phyloP scores from a whole-genome alignment of 2,797 vertebrate species.

The Neomorphus geoffroyi region DNA sequence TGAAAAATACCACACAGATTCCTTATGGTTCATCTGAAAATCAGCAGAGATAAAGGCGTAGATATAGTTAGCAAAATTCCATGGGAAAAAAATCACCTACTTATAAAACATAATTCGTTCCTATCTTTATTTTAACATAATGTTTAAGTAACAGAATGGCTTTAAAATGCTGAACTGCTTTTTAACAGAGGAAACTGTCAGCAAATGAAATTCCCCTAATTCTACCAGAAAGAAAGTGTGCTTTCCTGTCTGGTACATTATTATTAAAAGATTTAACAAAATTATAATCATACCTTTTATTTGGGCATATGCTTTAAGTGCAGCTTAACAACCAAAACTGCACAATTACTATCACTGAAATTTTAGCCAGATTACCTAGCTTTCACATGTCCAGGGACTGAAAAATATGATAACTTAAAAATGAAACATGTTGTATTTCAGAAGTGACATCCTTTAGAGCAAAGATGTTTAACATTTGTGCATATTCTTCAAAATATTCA shows the following conservation, averaged over 20 bases:
- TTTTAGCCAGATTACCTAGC: background rate
- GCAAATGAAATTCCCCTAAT: background rate
- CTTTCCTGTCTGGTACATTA: background rate
- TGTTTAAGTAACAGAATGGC: background rate
- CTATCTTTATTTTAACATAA: background rate
- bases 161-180: background rate
- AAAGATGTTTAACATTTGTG: background rate
- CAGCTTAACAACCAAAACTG: background rate
- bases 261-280: background rate
- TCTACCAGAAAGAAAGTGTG: background rate
- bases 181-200: background rate
- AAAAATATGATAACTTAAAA: background rate
- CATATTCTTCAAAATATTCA: background rate
- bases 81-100: background rate
- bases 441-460: background rate
- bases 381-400: background rate
- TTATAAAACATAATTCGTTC: background rate
- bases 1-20: background rate
- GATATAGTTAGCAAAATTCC: background rate
- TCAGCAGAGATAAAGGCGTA: background rate
- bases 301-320: background rate
- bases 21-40: background rate
- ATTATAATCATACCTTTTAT: background rate
- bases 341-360: background rate
- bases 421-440: background rate